Evolutionary conservation across 2,113 vertebrate genomes (phyloP).

Genomic region (Prunella himalayana): DNA sequence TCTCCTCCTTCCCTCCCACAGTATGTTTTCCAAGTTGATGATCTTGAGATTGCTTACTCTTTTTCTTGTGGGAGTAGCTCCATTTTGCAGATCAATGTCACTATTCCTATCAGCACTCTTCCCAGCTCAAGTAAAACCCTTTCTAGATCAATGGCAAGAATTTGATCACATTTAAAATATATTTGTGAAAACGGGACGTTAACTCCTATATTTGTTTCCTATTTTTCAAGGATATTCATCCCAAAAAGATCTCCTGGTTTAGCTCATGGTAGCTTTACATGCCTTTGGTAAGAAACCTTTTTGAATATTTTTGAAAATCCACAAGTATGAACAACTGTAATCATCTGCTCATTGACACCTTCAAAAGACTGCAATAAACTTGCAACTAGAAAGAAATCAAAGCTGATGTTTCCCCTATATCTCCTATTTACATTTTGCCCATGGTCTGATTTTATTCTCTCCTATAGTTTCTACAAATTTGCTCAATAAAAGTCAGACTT

Average conservation of each 20-base stretch:
- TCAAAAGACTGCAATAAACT: background rate
- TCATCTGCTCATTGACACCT: background rate
- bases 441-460: background rate
- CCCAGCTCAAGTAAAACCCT: background rate
- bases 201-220: background rate
- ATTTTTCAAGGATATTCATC: background rate
- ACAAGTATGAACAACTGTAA: background rate
- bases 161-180: background rate
- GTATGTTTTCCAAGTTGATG: background rate
- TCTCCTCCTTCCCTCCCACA: background rate
- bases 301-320: background rate
- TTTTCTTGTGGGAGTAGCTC: background rate
- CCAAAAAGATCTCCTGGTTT: background rate
- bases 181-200: background rate
- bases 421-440: background rate
- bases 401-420: background rate
- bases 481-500: background rate
- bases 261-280: background rate
- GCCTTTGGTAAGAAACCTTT: background rate
- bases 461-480: background rate
- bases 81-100: background rate
- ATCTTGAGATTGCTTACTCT: background rate
- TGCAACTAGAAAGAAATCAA: background rate
- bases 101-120: background rate
- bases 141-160: background rate